Evolutionary conservation across 1,140 invertebrate species (phyloP).

Genomic region (Caenorhabditis tropicalis): DNA sequence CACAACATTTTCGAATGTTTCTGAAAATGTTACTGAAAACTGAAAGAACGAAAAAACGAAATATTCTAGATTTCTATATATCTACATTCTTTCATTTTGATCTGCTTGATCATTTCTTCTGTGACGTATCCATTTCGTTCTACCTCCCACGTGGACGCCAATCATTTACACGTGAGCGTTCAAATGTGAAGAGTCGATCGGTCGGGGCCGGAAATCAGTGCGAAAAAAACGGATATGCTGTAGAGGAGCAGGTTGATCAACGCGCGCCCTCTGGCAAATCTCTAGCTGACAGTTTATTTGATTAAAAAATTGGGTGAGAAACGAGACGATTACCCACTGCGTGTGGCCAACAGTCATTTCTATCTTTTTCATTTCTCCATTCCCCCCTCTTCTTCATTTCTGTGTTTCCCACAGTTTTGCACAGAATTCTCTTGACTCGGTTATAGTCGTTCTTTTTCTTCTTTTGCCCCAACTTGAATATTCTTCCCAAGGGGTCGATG

Average conservation of each 20-base stretch:
- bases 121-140: background rate
- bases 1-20: background rate
- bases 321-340: background rate
- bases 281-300: slow-evolving; percentile 20
- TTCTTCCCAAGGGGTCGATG: slow-evolving; percentile 1
- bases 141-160: background rate
- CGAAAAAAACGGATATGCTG: background rate
- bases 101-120: background rate
- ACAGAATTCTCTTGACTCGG: background rate
- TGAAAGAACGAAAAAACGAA: too few relatives aligned
- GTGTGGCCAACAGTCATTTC: background rate
- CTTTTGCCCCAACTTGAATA: background rate
- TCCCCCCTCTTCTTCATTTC: background rate
- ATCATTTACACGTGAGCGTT: background rate
- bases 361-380: background rate
- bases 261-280: background rate
- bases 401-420: slow-evolving; percentile 1
- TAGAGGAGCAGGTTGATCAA: slow-evolving; percentile 14
- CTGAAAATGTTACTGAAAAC: too few relatives aligned
- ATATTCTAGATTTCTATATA: too few relatives aligned
- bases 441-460: background rate
- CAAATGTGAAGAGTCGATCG: background rate
- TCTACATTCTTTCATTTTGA: background rate
- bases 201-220: background rate
- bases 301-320: slow-evolving; percentile 36